Base-by-base conservation (phyloP, 2,888 invertebrate genomes). In the Cremastobaeus sp. region DNA sequence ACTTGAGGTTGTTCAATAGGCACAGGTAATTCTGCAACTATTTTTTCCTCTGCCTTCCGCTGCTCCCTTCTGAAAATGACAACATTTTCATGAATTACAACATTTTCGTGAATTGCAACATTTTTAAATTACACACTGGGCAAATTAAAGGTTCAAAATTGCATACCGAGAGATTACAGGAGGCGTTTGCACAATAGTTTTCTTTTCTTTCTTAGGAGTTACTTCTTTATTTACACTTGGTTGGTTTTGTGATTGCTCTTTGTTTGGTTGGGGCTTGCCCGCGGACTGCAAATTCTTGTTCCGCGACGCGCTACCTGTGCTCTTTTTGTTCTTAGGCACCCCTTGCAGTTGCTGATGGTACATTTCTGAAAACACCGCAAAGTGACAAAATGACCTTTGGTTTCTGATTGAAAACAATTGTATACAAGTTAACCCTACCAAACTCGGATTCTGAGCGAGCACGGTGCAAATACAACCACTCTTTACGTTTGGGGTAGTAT, bases 401-500 rank as follows among this genome's bases (percentile, higher is more conserved):
- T n/a, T n/a, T n/a, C n/a, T n/a, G n/a, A n/a, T n/a, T n/a, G n/a
- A n/a, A n/a, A n/a, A n/a, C n/a, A n/a, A n/a, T n/a, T n/a, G n/a
- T n/a, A n/a, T n/a, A n/a, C n/a, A n/a, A n/a, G n/a, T n/a, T n/a
- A n/a, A n/a, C n/a, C n/a, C n/a, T 69, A 83, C 92, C 92, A 84
- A 92, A 92, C 85, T 92, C 92, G 35, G 91, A 90, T 80, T 91
- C 91, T 4, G 91, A 90, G 37, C 92, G 86, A 50, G 90, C 90
- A 62, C 96, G 91, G 86, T 98, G 97, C 59, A 98, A 89, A 87
- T 98, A 98, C n/a, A 97, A 95, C 98, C 98, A 98, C 21, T 96
- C 92, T 81, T 97, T 97, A 2, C 95, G 91, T 80, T 95, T 93
- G 0, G 95, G 93, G 86, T 98, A 97, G 84, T 97, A 98, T 81